Percentiles rank a stretch among this genome's conserved stretches.
Conservation (phyloP, 2,797 vertebrate genomes). For the Sciurus carolinensis region DNA sequence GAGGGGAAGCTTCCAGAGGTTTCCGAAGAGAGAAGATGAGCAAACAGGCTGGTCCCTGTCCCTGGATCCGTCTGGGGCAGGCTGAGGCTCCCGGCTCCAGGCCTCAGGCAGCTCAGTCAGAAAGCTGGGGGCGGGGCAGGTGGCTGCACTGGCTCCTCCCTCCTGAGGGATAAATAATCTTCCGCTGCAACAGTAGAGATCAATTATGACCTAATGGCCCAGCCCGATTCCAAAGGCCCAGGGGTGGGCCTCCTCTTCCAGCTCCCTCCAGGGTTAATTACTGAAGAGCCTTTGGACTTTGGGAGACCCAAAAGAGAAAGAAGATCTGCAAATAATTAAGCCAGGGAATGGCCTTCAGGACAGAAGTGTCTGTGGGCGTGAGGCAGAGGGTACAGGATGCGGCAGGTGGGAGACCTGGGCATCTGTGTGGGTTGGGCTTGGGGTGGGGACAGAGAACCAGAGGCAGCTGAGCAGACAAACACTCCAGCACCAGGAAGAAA, state of each 20-base stretch:
- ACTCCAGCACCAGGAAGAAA: background rate
- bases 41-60: background rate
- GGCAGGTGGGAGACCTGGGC: background rate
- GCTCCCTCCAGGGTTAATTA: constrained; percentile 70
- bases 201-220: constrained; percentile 74
- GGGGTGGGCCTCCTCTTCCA: constrained; percentile 29
- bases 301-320: constrained; percentile 57
- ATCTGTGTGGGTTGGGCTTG: background rate
- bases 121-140: background rate
- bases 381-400: background rate
- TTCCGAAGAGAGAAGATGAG: background rate
- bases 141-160: background rate
- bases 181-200: constrained; percentile 74
- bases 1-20: no score
- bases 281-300: constrained; percentile 75
- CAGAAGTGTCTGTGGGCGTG: background rate
- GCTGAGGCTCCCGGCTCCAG: background rate
- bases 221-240: constrained; percentile 62
- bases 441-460: background rate
- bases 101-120: background rate
- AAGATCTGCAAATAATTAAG: constrained; percentile 79
- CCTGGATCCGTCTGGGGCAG: background rate
- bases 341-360: background rate
- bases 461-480: background rate
- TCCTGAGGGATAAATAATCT: constrained; percentile 63